Base-by-base conservation (phyloP, 2,113 vertebrate genomes). In the Leiothrix lutea region DNA sequence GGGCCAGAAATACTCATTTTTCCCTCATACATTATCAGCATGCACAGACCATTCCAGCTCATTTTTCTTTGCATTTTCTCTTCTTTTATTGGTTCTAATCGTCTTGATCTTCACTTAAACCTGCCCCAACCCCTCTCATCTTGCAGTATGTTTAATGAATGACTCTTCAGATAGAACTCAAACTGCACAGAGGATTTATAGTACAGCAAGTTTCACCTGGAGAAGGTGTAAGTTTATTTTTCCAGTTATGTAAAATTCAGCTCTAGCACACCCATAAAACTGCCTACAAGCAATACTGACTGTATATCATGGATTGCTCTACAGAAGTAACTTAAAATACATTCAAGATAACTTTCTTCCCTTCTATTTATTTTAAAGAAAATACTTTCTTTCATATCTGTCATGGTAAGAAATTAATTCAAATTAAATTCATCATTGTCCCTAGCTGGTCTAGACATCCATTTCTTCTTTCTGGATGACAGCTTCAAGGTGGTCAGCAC, bases 231-330 rank as follows among this genome's bases (percentile, higher is more conserved):
- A 86, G 97, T 95, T 97, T 97, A 95, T 97, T 94, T 97, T 95
- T 91, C 66, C 65, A 92, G 87, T 97, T 96, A 96, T 6, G 22
- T 86, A 96, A 97, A 97, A 97, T 94, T 97, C 87, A 95, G 90
- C 57, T 95, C 80, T 94, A 65, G 47, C 11, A 2, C 82, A 74
- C 74, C 79, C 94, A 91, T 97, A 97, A 97, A 97, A 72, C 84
- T 29, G 25, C 90, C 94, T 47, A 56, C 65, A 95, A 97, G 84
- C 48, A 91, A 38, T 72, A 92, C 67, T 80, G 81, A 80, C 72
- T 95, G 65, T 93, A 91, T 95, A 94, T 97, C 85, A 96, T 31
- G 62, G 61, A 24, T 42, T 80, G 33, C 58, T 86, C 84, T 86
- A 45, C 24, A 87, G 25, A 61, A 95, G 82, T 80, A 73, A 97